Conservation (phyloP, 1,140 invertebrate species). For the Temnothorax curvispinosus region DNA sequence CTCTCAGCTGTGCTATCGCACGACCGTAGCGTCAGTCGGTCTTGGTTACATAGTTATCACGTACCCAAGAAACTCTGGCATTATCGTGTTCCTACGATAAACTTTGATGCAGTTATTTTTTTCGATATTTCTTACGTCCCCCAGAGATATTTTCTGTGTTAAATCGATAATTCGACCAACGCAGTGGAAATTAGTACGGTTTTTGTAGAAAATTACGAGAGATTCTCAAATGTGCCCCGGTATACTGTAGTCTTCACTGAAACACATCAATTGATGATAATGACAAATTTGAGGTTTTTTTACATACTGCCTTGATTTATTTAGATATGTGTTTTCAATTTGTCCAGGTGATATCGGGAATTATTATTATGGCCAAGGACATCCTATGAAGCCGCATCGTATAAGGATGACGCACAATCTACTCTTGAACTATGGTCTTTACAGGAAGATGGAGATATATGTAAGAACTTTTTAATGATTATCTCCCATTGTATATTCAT, state of each 20-base stretch:
- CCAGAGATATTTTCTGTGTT: background rate
- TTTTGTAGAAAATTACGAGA: constrained; percentile 89
- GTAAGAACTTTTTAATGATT: constrained; percentile 88
- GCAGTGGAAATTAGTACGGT: background rate
- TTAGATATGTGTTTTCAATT: constrained; percentile 91
- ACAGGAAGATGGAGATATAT: constrained; percentile 99
- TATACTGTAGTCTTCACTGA: constrained; percentile 99
- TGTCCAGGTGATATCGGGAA: constrained; percentile 98
- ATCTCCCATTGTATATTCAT: constrained; percentile 41
- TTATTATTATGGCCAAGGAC: constrained; percentile 99
- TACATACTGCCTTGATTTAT: constrained; percentile 97
- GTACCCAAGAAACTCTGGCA: constrained; percentile 70
- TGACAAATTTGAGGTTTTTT: constrained; percentile 98
- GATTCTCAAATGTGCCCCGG: constrained; percentile 58
- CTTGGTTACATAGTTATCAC: constrained; percentile 48
- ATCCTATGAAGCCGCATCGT: constrained; percentile 99
- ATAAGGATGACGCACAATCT: constrained; percentile 99
- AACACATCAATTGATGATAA: constrained; percentile 99
- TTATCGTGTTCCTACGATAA: background rate
- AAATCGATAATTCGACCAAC: background rate
- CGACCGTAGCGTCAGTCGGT: constrained; percentile 81
- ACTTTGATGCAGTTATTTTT: background rate
- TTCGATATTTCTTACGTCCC: background rate
- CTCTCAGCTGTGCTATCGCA: constrained; percentile 64
- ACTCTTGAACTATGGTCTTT: constrained; percentile 99